Evolutionary conservation across 2,797 vertebrate genomes (phyloP).

Genomic region (Podarcis lilfordi): DNA sequence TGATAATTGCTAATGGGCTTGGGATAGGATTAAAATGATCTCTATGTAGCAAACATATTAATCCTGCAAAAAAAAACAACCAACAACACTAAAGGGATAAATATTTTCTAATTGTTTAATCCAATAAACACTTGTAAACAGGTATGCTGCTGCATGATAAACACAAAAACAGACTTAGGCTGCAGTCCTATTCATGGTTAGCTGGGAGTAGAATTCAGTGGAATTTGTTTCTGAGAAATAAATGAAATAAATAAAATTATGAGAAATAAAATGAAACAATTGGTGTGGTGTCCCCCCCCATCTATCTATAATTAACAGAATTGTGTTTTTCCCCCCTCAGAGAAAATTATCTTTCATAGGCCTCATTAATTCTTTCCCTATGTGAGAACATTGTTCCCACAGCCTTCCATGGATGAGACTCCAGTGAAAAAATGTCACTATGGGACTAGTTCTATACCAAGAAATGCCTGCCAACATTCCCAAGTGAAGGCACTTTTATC

Average conservation of each 20-base stretch:
- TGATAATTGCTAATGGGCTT: background rate
- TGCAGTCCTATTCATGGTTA: background rate
- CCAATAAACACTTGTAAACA: background rate
- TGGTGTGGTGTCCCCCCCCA: background rate
- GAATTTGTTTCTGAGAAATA: background rate
- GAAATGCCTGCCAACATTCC: background rate
- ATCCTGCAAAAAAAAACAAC: background rate
- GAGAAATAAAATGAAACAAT: background rate
- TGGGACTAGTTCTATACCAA: background rate
- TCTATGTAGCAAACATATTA: conserved; percentile 18
- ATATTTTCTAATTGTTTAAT: conserved; percentile 29
- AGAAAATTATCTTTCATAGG: background rate
- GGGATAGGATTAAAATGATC: conserved; percentile 8
- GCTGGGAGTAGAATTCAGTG: background rate
- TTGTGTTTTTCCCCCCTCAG: background rate
- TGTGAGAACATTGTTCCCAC: background rate
- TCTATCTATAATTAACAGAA: background rate
- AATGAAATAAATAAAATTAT: too few relatives aligned
- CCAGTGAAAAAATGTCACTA: background rate
- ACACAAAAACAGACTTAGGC: background rate
- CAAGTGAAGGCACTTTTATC: background rate
- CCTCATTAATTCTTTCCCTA: background rate
- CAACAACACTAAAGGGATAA: background rate
- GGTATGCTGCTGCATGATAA: background rate
- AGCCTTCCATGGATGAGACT: background rate